Evolutionary conservation across 1,140 invertebrate species (phyloP).

Genomic region (Eciton burchellii): DNA sequence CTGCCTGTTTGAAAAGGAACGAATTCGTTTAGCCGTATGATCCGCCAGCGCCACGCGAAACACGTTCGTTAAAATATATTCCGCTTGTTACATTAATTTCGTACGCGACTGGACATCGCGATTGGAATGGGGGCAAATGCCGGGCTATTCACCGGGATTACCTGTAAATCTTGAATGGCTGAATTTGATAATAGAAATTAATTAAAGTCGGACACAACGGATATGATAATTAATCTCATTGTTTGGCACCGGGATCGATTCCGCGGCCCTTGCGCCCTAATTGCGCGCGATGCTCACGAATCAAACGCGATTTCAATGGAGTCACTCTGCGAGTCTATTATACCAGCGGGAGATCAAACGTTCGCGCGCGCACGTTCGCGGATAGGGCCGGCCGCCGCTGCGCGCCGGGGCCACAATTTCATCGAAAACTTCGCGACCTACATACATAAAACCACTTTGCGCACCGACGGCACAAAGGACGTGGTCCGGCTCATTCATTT

Average conservation of each 20-base stretch:
- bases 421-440: conserved; percentile 62
- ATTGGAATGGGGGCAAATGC: not conserved
- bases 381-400: conserved; percentile 40
- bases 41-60: not conserved
- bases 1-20: not conserved
- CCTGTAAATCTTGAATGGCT: conserved; percentile 33
- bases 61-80: not conserved
- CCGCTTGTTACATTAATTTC: not conserved
- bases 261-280: conserved; percentile 42
- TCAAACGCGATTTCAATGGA: conserved; percentile 52
- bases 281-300: conserved; percentile 40
- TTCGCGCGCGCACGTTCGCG: conserved; percentile 34
- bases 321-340: conserved; percentile 61
- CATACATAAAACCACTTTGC: conserved; percentile 62
- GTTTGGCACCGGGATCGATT: conserved; percentile 32
- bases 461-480: conserved; percentile 47
- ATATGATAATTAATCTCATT: conserved; percentile 53
- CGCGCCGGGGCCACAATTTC: conserved; percentile 46
- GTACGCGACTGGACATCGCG: not conserved
- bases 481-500: conserved; percentile 52
- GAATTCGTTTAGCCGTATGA: not conserved
- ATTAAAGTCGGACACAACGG: conserved; percentile 44
- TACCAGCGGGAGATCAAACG: conserved; percentile 56
- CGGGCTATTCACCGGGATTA: not conserved
- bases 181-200: conserved; percentile 55